phyloP scores from a whole-genome alignment of 1,140 invertebrate species.

The Ctenoplectra terminalis region DNA sequence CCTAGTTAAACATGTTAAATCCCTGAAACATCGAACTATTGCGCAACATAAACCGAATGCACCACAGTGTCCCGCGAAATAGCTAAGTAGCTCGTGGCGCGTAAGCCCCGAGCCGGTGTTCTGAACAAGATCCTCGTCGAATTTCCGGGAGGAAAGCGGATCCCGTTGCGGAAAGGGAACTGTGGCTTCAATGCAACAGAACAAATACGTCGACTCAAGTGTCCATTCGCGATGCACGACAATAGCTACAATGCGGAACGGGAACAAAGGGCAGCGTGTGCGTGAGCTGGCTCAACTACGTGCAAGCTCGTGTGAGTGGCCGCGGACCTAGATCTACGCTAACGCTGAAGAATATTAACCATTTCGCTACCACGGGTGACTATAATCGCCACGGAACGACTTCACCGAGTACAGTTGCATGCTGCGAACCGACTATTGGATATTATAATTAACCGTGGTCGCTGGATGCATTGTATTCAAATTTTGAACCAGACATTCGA shows the following conservation, averaged over 20 bases:
- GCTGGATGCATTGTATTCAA: too few relatives aligned
- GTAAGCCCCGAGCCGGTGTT: background rate
- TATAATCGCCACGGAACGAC: too few relatives aligned
- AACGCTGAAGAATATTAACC: conserved; percentile 22
- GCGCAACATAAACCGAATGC: background rate
- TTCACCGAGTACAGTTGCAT: background rate
- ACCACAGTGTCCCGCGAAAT: background rate
- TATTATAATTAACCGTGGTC: conserved; percentile 6
- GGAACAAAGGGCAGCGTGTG: conserved; percentile 27
- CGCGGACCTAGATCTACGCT: background rate
- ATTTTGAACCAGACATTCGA: too few relatives aligned
- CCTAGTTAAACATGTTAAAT: background rate
- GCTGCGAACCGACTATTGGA: too few relatives aligned
- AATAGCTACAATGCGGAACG: conserved; percentile 36
- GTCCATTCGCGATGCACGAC: conserved; percentile 44
- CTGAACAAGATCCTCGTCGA: conserved; percentile 33
- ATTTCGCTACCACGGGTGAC: too few relatives aligned
- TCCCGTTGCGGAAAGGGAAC: conserved; percentile 34
- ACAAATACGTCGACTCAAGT: conserved; percentile 53
- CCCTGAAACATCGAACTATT: background rate
- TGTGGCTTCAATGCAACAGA: conserved; percentile 32
- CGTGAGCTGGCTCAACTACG: too few relatives aligned
- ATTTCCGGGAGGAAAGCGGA: conserved; percentile 39
- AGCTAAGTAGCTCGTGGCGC: background rate
- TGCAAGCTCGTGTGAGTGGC: background rate